Base-by-base conservation (phyloP, 2,888 invertebrate species). In the Mycogona germanica region DNA sequence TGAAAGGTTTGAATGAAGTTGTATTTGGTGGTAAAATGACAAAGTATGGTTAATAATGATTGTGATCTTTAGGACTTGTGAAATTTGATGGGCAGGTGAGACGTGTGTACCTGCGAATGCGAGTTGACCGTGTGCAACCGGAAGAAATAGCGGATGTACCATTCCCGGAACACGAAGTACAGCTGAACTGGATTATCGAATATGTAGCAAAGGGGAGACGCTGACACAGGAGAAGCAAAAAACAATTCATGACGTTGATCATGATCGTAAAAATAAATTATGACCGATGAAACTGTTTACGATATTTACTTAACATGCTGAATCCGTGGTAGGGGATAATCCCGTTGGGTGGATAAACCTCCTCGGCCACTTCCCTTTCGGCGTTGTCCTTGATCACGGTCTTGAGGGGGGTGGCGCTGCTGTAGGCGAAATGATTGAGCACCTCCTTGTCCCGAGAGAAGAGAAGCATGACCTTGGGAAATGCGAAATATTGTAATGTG, bases 301-400 rank as follows among this genome's bases (percentile, higher is more conserved):
- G n/a, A n/a, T 12, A 28, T 44, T 41, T 42, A 51, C 51, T 89
- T 69, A 92, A 93, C 95, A 96, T 95, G 21, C 93, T 86, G 70
- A 96, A 93, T 1, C 95, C 95, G 68, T 96, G 93, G 70, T 93
- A 95, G 0, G 95, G 95, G 61, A 96, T 91, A 35, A 95, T 82
- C 1, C 93, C 93, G 67, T 87, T 89, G 0, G 95, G 95, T 6
- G 96, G 95, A 66, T 89, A 91, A 40, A 81, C 78, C 21, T 87
- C 80, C 21, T 80, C 75, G 64, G 77, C 81, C 62, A 84, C 84
- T 4, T 79, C 70, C 0, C 76, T 61, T 3, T 68, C 69, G 60
- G 79, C 76, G 64, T 79, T 82, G 17, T 85, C 84, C 66, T 85
- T 81, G 30, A 87, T 74, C 35, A 80, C 77, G 0, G 84, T 84